Conservation (phyloP, 37 sponge, comb jelly and placozoan genomes). For the Cladorhizidae sp. region DNA sequence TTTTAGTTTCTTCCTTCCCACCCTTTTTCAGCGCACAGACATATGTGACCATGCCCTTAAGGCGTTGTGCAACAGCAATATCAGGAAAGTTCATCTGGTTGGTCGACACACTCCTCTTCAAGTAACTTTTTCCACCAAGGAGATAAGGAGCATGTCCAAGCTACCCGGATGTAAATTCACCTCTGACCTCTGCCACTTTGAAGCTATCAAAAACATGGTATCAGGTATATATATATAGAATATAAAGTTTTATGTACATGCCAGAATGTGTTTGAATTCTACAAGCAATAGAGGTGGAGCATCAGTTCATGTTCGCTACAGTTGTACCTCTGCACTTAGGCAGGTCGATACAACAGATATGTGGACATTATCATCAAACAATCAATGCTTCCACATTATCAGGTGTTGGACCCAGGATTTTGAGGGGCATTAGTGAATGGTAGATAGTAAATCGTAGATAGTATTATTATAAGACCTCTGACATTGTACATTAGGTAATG, state of each 20-base stretch:
- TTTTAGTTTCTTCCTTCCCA: not conserved
- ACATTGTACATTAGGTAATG: too few species aligned
- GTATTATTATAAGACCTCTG: too few species aligned
- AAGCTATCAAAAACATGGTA: constrained; percentile 21
- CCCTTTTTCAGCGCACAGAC: constrained; percentile 73
- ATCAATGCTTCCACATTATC: too few species aligned
- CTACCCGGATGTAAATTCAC: constrained; percentile 60
- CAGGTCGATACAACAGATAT: too few species aligned
- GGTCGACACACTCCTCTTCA: constrained; percentile 92
- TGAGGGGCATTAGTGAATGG: too few species aligned
- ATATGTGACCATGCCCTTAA: constrained; percentile 90
- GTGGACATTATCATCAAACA: too few species aligned
- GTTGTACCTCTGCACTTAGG: constrained; percentile 55
- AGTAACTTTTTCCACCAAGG: constrained; percentile 95
- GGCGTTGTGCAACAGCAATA: constrained; percentile 60
- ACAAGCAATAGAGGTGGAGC: too few species aligned
- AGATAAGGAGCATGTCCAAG: constrained; percentile 87
- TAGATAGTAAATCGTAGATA: too few species aligned
- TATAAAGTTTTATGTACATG: too few species aligned
- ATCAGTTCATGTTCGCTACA: not conserved
- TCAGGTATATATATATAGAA: constrained; percentile 8
- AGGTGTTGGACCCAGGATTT: too few species aligned
- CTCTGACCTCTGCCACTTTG: constrained; percentile 58
- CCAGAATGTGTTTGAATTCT: too few species aligned
- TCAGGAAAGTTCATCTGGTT: constrained; percentile 78